A percentile compares a stretch with the other conserved stretches of the same genome.
Evolutionary conservation across 2,113 vertebrate species (phyloP).

Genomic region (Oophaga pumilio): DNA sequence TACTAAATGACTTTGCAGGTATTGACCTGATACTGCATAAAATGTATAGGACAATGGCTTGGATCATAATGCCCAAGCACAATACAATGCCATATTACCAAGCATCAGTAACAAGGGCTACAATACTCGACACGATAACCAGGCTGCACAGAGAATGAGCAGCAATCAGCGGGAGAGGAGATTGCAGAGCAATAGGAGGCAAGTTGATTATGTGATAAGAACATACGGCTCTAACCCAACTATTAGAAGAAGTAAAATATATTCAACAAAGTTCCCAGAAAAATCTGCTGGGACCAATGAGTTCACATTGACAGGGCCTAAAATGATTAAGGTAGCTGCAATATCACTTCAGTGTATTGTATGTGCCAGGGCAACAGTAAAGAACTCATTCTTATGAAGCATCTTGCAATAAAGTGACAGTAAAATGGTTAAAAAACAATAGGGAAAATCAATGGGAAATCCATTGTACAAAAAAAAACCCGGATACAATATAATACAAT

Average conservation of each 20-base stretch:
- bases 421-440: neutral
- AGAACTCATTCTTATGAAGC: slow-evolving; percentile 5
- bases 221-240: neutral
- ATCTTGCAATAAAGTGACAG: slow-evolving; percentile 10
- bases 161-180: neutral
- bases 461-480: neutral
- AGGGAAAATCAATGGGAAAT: neutral
- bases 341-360: neutral
- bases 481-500: neutral
- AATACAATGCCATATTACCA: neutral
- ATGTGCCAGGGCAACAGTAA: neutral
- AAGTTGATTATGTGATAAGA: slow-evolving; percentile 28
- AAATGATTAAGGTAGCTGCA: slow-evolving; percentile 6
- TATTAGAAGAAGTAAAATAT: slow-evolving; percentile 2
- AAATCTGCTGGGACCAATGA: neutral
- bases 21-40: neutral
- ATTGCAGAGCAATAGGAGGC: slow-evolving; percentile 18
- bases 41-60: neutral
- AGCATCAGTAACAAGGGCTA: neutral
- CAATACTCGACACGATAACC: slow-evolving; percentile 3
- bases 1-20: neutral
- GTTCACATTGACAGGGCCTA: neutral
- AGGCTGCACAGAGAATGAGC: neutral
- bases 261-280: neutral
- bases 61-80: neutral